These are phyloP conservation scores for Acropora tenuis DNA, from an alignment of 64 coral and sea anemone genomes.

Conservation along the genomic window DNA sequence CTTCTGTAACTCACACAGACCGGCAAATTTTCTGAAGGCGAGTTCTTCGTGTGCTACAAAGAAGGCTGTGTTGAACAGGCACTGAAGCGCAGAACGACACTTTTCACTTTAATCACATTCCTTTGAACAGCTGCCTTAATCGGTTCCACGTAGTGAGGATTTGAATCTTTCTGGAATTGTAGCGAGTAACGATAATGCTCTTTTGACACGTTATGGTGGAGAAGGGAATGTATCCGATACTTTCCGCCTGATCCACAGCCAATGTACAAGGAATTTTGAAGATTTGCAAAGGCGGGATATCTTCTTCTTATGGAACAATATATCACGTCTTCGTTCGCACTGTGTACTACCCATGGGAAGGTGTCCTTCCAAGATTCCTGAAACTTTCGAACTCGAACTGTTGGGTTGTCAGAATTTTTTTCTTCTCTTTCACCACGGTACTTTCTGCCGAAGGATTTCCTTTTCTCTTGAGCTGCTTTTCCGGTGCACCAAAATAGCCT, in stretches of 20 bases:
- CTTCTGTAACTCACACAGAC: constrained; percentile 35
- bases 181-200: constrained; percentile 28
- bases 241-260: neutral
- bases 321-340: constrained; percentile 21
- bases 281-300: constrained; percentile 2
- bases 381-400: too few relatives aligned
- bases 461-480: constrained; percentile 5
- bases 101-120: neutral
- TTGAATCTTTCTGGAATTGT: constrained; percentile 28
- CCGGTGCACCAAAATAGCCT: neutral
- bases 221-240: neutral
- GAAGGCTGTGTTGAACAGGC: neutral
- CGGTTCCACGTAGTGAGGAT: neutral
- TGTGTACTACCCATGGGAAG: neutral
- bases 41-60: neutral
- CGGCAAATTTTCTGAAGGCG: constrained; percentile 22
- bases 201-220: constrained; percentile 16
- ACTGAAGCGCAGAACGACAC: neutral
- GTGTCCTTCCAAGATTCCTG: too few relatives aligned
- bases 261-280: constrained; percentile 6
- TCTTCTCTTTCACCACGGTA: neutral
- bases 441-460: neutral
- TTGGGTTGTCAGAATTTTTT: neutral
- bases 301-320: constrained; percentile 21
- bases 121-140: neutral